Evolutionary conservation across 2,888 invertebrate species (phyloP), one percentile per base, ranked within the genome.

Genomic region (Drosophila bunnanda): DNA sequence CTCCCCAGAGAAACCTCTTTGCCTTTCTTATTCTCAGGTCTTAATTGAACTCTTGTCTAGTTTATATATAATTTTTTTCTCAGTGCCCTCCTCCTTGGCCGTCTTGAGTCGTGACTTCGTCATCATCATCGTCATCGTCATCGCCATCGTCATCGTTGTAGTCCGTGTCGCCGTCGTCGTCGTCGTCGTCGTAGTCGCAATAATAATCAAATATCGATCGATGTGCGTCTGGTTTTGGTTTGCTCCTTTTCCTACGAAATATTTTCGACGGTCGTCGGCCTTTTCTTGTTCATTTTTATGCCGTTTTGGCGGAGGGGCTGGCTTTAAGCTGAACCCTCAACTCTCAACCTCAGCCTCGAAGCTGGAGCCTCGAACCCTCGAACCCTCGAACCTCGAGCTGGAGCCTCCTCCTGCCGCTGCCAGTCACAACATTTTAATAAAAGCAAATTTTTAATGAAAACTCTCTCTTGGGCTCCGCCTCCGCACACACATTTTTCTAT

Each of bases 181-280:
- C 8, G 30, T 39, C 41, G 39, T 56, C 43, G 62, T 58, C 73
- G 54, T 39, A 53, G 60, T 38, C 39, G 66, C 61, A 77, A 86
- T 88, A 90, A 90, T 90, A 90, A 90, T 89, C 88, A 88, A 90
- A 88, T 90, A 90, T 90, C 90, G 91, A 90, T 90, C 89, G 78
- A 78, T 86, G 76, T 89, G 90, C 89, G 90, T 90, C 90, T 90
- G 90, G 86, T 82, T 78, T 41, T 28, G 67, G 30, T 22, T 67
- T 61, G 61, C 43, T 54, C 43, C 59, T 67, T 80, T 79, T 80
- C 72, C 62, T 73, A 77, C 82, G 55, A 85, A 66, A 41, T 48
- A 78, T 73, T 77, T 84, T 79, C 66, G 80, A 71, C 67, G 75
- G 76, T 83, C 80, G 74, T 71, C 75, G 78, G 77, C 77, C 81